Evolutionary conservation across 2,888 invertebrate genomes (phyloP).

Genomic region (Drosophila sordidapex): DNA sequence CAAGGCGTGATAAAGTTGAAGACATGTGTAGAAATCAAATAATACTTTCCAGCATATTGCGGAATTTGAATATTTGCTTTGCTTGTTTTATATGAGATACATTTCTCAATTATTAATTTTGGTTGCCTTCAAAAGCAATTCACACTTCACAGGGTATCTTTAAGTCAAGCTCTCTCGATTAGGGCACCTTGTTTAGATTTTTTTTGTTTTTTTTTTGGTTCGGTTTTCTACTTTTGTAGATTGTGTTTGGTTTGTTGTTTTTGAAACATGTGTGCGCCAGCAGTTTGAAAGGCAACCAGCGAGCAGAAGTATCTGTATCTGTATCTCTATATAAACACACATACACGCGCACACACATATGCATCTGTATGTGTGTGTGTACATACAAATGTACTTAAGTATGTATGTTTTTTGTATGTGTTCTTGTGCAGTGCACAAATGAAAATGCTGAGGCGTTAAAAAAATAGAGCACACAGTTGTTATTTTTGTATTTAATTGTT

Average conservation of each 20-base stretch:
- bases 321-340: conserved; percentile 28
- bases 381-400: conserved; percentile 26
- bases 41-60: not conserved
- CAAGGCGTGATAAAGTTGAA: too few relatives aligned
- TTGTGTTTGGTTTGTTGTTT: conserved; percentile 62
- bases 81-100: not conserved
- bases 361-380: not conserved
- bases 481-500: conserved; percentile 76
- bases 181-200: conserved; percentile 11
- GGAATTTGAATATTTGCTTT: not conserved
- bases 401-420: conserved; percentile 30
- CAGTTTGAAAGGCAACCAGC: conserved; percentile 66
- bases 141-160: conserved; percentile 23
- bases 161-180: not conserved
- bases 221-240: conserved; percentile 35
- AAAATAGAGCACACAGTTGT: conserved; percentile 76
- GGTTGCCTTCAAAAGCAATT: not conserved
- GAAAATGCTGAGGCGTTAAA: conserved; percentile 78
- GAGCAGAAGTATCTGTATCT: conserved; percentile 48
- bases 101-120: not conserved
- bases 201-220: conserved; percentile 12
- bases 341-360: conserved; percentile 12
- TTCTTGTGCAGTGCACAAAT: conserved; percentile 63
- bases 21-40: not conserved
- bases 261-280: conserved; percentile 77